Conservation (phyloP, 2,888 invertebrate genomes). For the Idaea dimidiata region DNA sequence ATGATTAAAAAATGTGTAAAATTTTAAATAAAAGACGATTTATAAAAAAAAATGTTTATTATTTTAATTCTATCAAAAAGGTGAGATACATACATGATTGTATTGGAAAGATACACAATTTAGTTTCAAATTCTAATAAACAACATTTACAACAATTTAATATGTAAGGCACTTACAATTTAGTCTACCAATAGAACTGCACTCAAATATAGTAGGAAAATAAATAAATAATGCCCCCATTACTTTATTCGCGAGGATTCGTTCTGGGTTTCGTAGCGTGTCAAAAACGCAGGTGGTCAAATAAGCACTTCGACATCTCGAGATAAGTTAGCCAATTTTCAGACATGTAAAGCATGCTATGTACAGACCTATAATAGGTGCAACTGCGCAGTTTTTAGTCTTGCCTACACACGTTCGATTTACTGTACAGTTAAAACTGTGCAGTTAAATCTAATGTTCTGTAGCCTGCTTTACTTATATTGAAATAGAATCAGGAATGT, state of each 20-base stretch:
- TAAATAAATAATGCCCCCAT: neutral
- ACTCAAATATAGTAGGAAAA: neutral
- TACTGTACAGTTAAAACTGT: no score
- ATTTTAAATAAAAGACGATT: constrained; percentile 44
- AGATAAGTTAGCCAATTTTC: no score
- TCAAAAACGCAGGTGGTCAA: no score
- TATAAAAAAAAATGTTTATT: constrained; percentile 25
- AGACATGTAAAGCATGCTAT: no score
- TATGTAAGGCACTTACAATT: neutral
- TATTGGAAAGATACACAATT: constrained; percentile 17
- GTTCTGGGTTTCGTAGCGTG: neutral
- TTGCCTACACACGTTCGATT: no score
- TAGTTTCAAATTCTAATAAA: neutral
- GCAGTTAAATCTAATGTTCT: no score
- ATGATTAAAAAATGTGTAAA: constrained; percentile 45
- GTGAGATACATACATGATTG: constrained; percentile 32
- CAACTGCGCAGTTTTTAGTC: no score
- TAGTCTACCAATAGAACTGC: neutral
- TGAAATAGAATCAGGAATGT: no score
- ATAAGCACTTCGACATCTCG: no score
- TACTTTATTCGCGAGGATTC: neutral
- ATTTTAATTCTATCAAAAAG: constrained; percentile 26
- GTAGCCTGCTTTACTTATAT: no score
- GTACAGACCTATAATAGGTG: no score
- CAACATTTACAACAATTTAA: neutral